These are phyloP conservation scores for Sandelia bainsii DNA, from an alignment of 2,797 vertebrate genomes.

Conservation along the genomic window DNA sequence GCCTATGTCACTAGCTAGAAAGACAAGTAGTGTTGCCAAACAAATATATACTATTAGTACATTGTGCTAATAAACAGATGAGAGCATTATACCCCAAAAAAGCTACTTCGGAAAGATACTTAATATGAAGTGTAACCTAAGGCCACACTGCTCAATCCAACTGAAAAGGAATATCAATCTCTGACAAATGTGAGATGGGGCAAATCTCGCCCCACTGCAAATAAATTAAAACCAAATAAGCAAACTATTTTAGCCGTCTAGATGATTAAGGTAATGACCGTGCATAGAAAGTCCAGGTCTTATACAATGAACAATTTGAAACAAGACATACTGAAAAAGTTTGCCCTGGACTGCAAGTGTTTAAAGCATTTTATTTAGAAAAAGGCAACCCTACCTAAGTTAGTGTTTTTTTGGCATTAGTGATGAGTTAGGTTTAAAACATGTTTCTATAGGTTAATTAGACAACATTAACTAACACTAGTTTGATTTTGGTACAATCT, in stretches of 20 bases:
- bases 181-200: neutral
- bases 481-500: neutral
- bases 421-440: too few species aligned
- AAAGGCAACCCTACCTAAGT: too few species aligned
- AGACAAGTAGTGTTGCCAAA: neutral
- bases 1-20: neutral
- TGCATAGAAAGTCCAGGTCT: neutral
- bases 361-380: too few species aligned
- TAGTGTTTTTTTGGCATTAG: too few species aligned
- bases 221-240: neutral
- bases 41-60: neutral
- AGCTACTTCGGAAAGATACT: too few species aligned
- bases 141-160: neutral
- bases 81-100: neutral
- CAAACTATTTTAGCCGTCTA: neutral
- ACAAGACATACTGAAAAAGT: neutral
- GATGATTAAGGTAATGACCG: neutral
- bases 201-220: too few species aligned
- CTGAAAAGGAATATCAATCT: neutral
- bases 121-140: too few species aligned
- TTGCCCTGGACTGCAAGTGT: too few species aligned
- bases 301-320: neutral
- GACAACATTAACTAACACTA: neutral
- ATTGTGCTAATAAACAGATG: neutral
- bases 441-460: neutral